Base-by-base conservation (phyloP, 2,113 vertebrate species). In the Spea multiplicata region DNA sequence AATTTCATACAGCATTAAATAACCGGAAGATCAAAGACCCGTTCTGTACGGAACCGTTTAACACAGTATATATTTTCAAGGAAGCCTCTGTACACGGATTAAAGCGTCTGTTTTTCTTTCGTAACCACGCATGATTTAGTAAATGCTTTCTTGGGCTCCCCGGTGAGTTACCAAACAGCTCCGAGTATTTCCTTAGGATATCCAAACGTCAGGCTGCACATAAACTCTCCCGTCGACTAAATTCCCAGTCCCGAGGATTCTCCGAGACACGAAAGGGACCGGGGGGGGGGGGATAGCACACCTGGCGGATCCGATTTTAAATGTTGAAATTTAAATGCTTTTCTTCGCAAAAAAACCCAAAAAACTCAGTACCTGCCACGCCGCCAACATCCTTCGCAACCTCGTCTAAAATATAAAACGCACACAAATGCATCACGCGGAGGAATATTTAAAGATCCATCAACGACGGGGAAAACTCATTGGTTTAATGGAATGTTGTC, bases 401-500 rank as follows among this genome's bases (percentile, higher is more conserved):
- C 85, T 89, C 83, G 86, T 90, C 10, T 88, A 83, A 86, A 88
- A 89, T 87, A 86, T 14, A 74, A 52, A 73, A n/a, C 6, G 53
- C 84, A 88, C 61, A 73, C 84, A 91, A 89, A 90, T 91, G 86
- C 82, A 90, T 91, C 88, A 91, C 87, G 90, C 84, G 48, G 84
- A 89, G 84, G 84, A 88, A 91, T 90, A 91, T 89, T 91, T 92
- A 90, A 89, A 84, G 86, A 88, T 87, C 84, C 84, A 90, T 87
- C 84, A 90, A 84, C 87, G 90, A 59, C 83, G 83, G 83, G 85
- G 83, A 87, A 90, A 87, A 86, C 83, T 91, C 90, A 94, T 93
- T 93, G 91, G 89, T 92, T 93, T 95, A 95, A 95, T 94, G 92
- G 91, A 93, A 91, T 86, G 86, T 88, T 94, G 90, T 94, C 94